Conservation (phyloP, 2,888 invertebrate genomes). For the Perdita meconis region DNA sequence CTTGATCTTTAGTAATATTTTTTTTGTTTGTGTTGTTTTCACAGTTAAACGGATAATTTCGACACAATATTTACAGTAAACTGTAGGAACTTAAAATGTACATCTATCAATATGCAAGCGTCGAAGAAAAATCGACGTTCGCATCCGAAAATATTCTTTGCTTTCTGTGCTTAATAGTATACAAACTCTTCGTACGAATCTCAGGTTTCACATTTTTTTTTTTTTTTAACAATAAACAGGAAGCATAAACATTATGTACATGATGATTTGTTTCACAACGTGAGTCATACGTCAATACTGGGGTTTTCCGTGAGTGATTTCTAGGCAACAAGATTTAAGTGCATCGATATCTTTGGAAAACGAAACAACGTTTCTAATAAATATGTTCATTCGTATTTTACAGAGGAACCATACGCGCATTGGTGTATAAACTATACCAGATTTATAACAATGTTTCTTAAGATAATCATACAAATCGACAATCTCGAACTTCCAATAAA, state of each 20-base stretch:
- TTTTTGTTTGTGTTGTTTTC: constrained; percentile 12
- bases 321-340: constrained; percentile 45
- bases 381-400: constrained; percentile 33
- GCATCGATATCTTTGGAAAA: constrained; percentile 38
- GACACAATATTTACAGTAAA: constrained; percentile 48
- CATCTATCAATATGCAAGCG: constrained; percentile 17
- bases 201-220: constrained; percentile 22
- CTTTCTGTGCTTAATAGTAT: constrained; percentile 4
- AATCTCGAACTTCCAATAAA: constrained; percentile 28
- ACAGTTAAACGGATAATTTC: constrained; percentile 12
- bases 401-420: constrained; percentile 44
- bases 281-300: constrained; percentile 61
- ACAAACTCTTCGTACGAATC: constrained; percentile 11
- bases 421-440: constrained; percentile 55
- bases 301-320: constrained; percentile 48
- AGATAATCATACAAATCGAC: constrained; percentile 31
- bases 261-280: constrained; percentile 40
- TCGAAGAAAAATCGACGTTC: constrained; percentile 12
- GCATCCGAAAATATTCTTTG: constrained; percentile 18
- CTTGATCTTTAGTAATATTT: constrained; percentile 18
- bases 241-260: constrained; percentile 61
- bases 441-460: constrained; percentile 38
- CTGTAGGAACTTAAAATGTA: constrained; percentile 60
- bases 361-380: constrained; percentile 33
- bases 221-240: constrained; percentile 50